A percentile compares a stretch with the other conserved stretches of the same genome.
Evolutionary conservation across 92 coral and sea anemone genomes (phyloP).

Genomic region (Paragorgia papillata): DNA sequence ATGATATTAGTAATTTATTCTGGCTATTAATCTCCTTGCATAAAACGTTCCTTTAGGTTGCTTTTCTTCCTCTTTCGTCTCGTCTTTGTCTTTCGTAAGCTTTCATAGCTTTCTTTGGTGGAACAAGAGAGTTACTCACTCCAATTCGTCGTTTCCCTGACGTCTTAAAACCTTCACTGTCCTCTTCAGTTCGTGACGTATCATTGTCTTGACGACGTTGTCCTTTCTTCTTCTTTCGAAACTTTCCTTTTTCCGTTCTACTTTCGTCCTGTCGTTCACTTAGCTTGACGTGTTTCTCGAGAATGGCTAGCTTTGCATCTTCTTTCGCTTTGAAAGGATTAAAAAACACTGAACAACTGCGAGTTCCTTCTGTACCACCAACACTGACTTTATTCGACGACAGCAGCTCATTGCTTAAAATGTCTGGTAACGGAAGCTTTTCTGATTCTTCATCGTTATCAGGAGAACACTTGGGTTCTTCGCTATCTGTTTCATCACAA

Average conservation of each 20-base stretch:
- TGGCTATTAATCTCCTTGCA: too few relatives aligned
- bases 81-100: slow-evolving; percentile 76
- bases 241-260: slow-evolving; percentile 52
- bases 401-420: neutral
- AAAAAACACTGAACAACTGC: slow-evolving; percentile 70
- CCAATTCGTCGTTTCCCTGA: slow-evolving; percentile 67
- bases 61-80: slow-evolving; percentile 50
- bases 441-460: slow-evolving; percentile 4
- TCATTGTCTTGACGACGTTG: slow-evolving; percentile 61
- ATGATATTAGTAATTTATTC: too few relatives aligned
- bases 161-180: slow-evolving; percentile 56
- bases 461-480: neutral
- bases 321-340: slow-evolving; percentile 94
- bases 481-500: slow-evolving; percentile 8
- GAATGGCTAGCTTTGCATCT: slow-evolving; percentile 73
- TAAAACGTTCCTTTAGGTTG: neutral
- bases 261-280: slow-evolving; percentile 57
- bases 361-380: too few relatives aligned
- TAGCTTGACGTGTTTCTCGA: slow-evolving; percentile 87
- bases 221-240: slow-evolving; percentile 67
- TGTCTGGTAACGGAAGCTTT: slow-evolving; percentile 37
- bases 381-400: neutral
- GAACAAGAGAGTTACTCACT: slow-evolving; percentile 83
- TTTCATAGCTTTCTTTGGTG: slow-evolving; percentile 85
- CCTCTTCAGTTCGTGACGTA: slow-evolving; percentile 25